Evolutionary conservation across 2,113 vertebrate species (phyloP), one percentile per base, ranked within the genome.

Genomic region (Siphamia tubifer): DNA sequence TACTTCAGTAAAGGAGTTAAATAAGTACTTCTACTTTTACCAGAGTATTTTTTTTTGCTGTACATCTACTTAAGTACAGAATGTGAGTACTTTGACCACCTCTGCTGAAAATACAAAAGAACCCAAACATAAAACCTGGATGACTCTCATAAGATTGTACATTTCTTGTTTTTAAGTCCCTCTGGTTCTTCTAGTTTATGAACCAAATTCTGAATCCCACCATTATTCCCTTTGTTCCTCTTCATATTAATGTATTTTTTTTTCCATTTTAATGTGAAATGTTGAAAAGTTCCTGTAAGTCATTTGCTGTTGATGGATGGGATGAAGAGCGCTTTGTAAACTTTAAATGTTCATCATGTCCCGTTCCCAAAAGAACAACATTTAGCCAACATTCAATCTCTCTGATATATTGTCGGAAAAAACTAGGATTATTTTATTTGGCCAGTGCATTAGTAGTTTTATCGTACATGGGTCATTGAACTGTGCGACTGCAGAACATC

Each of bases 331-430:
- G 25, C 63, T 70, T 15, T 65, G 34, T 64, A 61, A 80, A 77
- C 68, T 31, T 57, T 21, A 27, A 55, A 38, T 73, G 57, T 74
- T 79, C 78, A 74, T 82, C 7, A 21, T 55, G 48, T 58, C 62
- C 45, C 23, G 34, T 56, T 68, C 64, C 74, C 70, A 74, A 74
- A 25, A 47, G 55, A 6, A 9, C 40, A 31, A 24, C 51, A 51
- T 60, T 51, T 43, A 58, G 24, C 17, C 44, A 10, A 34, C 1
- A 42, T 30, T 58, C 65, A 51, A 71, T 74, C 55, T 51, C 4
- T 48, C 24, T 39, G 1, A 39, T 27, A 2, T 35, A 15, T 27
- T 21, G 20, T 24, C 54, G 4, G 30, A 52, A 25, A 31, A 27
- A 40, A 23, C n/a, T 1, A 47, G 12, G 3, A 28, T 38, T 66